Evolutionary conservation across 2,113 vertebrate genomes (phyloP), one percentile per base, ranked within the genome.

Genomic region (Elgaria multicarinata): DNA sequence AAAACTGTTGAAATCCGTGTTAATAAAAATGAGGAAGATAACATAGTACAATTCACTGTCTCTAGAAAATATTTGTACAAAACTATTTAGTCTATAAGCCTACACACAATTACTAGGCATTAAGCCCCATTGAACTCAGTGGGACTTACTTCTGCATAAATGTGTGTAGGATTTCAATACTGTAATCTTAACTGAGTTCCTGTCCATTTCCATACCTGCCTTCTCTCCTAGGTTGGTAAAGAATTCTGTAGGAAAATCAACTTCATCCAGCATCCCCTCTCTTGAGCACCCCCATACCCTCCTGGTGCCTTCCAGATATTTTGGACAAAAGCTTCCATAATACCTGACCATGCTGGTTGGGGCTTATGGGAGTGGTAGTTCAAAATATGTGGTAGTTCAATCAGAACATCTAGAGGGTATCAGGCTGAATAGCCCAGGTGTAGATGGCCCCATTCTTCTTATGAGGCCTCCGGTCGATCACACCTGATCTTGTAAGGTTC

Each of bases 1-100:
- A 26, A 26, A 28, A 28, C 66, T 91, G 87, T 87, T 79, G 88
- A 86, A 26, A 74, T 36, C 67, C 55, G 33, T 64, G 62, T 13
- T 78, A 78, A 53, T 36, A 26, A 87, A 76, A 42, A 94, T 92
- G 83, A 14, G 78, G 92, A 92, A 91, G 12, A 22, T 87, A 13
- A 2, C 13, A 81, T 9, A 58, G 58, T 14, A n/a, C 26, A 81
- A 33, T 58, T 58, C 13, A 81, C 33, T 36, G 78, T 86, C 75
- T 62, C n/a, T 75, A 58, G 24, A 28, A 74, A 18, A 75, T 16
- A 36, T 22, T n/a, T 46, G 74, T 50, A 36, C 20, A 26, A 0
- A 33, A 26, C 24, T 62, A 86, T 76, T 75, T 58, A 76, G 50
- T 3, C 33, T 85, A 31, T 9, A 69, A 72, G 12, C 24, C 46